phyloP scores from a whole-genome alignment of 1,140 invertebrate species.

The Plectrocnemia conspersa region DNA sequence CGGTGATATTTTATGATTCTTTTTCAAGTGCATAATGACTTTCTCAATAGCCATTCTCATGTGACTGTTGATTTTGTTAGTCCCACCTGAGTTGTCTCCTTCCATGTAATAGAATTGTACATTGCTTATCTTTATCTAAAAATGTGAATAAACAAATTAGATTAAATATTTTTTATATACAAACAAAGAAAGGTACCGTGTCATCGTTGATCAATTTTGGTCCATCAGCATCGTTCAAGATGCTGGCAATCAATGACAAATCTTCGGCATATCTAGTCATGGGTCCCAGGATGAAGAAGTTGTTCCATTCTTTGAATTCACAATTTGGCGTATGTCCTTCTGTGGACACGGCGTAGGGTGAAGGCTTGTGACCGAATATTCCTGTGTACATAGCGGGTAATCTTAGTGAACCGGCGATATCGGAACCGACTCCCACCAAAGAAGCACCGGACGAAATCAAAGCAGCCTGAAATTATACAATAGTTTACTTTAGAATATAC shows the following conservation, averaged over 20 bases:
- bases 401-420: constrained; percentile 79
- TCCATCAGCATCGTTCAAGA: constrained; percentile 56
- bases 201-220: constrained; percentile 50
- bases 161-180: not conserved
- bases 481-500: not conserved
- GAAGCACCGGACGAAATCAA: constrained; percentile 69
- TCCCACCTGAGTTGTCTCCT: constrained; percentile 61
- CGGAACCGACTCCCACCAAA: constrained; percentile 74
- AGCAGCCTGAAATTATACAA: constrained; percentile 51
- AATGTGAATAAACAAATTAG: not conserved
- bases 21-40: constrained; percentile 59
- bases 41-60: constrained; percentile 63
- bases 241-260: constrained; percentile 65
- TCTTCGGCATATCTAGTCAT: constrained; percentile 81
- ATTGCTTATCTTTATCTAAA: constrained; percentile 53
- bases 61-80: constrained; percentile 60
- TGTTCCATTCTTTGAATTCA: constrained; percentile 53
- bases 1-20: constrained; percentile 49
- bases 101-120: constrained; percentile 77
- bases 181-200: not conserved
- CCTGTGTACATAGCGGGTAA: constrained; percentile 84
- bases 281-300: constrained; percentile 68
- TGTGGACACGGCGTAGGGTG: constrained; percentile 57
- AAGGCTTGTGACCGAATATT: constrained; percentile 78
- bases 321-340: constrained; percentile 56